phyloP scores from a whole-genome alignment of 2,113 vertebrate species.

The Lepidothrix coronata region DNA sequence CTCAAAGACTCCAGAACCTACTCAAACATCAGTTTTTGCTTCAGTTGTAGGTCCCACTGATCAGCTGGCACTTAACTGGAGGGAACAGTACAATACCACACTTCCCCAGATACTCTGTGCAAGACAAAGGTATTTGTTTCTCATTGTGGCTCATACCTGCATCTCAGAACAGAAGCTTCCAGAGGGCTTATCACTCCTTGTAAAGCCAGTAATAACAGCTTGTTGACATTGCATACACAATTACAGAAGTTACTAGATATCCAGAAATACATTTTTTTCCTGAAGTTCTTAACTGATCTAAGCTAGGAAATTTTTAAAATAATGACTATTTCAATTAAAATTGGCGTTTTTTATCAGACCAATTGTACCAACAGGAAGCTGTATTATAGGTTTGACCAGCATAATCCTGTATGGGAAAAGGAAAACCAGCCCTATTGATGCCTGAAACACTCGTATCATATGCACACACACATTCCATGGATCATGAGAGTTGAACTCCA shows the following conservation, averaged over 20 bases:
- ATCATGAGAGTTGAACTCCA: background rate
- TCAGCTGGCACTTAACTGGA: background rate
- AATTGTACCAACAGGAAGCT: background rate
- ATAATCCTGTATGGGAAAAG: background rate
- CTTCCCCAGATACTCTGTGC: background rate
- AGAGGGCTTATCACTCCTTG: background rate
- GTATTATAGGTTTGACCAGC: background rate
- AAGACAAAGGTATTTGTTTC: background rate
- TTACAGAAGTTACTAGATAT: background rate
- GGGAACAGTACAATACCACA: background rate
- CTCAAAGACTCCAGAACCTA: background rate
- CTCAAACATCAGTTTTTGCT: background rate
- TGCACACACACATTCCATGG: rapidly evolving
- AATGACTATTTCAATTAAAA: background rate
- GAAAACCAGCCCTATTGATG: background rate
- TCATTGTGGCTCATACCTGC: background rate
- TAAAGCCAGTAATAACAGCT: background rate
- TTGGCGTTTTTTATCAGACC: background rate
- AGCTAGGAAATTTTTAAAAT: background rate
- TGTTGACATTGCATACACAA: background rate
- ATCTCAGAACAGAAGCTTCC: background rate
- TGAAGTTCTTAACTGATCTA: background rate
- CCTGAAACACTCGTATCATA: background rate
- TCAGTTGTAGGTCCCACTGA: background rate
- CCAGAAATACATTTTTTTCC: background rate